These are phyloP conservation scores for Gymnoscelis rufifasciata DNA, from an alignment of 2,888 invertebrate species.

Conservation along the genomic window DNA sequence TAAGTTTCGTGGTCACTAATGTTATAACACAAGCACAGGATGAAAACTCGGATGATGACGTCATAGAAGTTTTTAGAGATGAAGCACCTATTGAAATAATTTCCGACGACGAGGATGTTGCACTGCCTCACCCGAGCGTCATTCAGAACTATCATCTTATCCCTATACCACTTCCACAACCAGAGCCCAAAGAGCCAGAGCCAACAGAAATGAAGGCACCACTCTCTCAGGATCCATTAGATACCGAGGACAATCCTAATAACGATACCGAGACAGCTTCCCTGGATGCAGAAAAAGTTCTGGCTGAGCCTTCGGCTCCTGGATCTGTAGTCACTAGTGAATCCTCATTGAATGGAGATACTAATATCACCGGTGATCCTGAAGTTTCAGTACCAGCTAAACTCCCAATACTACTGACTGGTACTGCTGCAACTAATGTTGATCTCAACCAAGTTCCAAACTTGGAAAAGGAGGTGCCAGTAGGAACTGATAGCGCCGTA, in stretches of 20 bases:
- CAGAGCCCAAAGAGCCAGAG: slow-evolving; percentile 7
- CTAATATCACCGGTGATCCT: slow-evolving; percentile 3
- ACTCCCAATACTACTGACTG: slow-evolving; percentile 6
- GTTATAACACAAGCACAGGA: slow-evolving; percentile 30
- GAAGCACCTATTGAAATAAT: slow-evolving; percentile 70
- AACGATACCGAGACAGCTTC: slow-evolving; percentile 8
- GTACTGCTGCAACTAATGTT: not conserved
- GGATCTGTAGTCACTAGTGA: slow-evolving; percentile 4
- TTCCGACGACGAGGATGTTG: slow-evolving; percentile 58
- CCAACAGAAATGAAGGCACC: too few relatives aligned
- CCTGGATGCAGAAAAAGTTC: slow-evolving; percentile 1
- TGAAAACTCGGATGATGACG: slow-evolving; percentile 65
- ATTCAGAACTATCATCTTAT: slow-evolving; percentile 25
- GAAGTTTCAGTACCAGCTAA: slow-evolving; percentile 1
- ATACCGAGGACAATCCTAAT: not conserved
- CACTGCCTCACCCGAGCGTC: slow-evolving; percentile 36
- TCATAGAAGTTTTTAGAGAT: slow-evolving; percentile 68
- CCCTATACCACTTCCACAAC: slow-evolving; percentile 4
- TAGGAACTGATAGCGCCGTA: slow-evolving; percentile 2
- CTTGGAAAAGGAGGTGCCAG: not conserved
- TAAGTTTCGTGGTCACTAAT: slow-evolving; percentile 10
- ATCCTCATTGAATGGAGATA: slow-evolving; percentile 3
- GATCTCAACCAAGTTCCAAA: not conserved
- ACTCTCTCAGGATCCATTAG: slow-evolving; percentile 9
- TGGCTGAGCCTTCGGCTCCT: slow-evolving; percentile 8